Base-by-base conservation (phyloP, 2,113 vertebrate genomes). In the Oryzias woworae region DNA sequence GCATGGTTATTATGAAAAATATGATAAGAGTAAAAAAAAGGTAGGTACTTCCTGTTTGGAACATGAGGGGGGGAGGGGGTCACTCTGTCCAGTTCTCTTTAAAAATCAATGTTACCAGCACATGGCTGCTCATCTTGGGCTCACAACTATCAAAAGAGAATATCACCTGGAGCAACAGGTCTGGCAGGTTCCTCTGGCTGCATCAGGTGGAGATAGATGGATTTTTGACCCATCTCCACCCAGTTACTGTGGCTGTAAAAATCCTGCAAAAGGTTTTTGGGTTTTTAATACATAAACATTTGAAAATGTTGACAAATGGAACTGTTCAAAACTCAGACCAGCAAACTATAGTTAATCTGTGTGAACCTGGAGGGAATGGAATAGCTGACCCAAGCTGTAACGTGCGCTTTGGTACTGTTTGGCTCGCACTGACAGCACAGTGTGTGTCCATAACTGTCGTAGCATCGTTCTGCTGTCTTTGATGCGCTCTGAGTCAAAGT, bases 161-260 rank as follows among this genome's bases (percentile, higher is more conserved):
- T 3, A 10, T 20, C 78, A 95, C 94, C 92, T 89, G 85, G 75
- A 26, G 94, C 93, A 51, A 94, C 81, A 56, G 83, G 89, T 53
- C 77, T 14, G 23, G 93, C 85, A 4, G 92, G 83, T 44, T 78
- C 90, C 17, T 88, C 80, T 1, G 93, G 90, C 45, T 92, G 83
- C 59, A 95, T 82, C 60, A 96, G 89, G 67, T 94, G 89, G 49
- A 89, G 91, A 71, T 95, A 92, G 53, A 93, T 81, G 10, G 73
- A 71, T 23, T 7, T 80, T 62, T 88, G 67, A 22, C 94, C 95
- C 87, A 95, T 86, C 78, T 95, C 95, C 24, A 94, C 93, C 94
- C 95, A 95, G 88, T 94, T 96, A 80, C 93, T 96, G 81, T 96
- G 94, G 70, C 94, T 96, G 67, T 95, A 95, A 84, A 96, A 96